phyloP scores from a whole-genome alignment of 2,797 vertebrate species.

The Lepilemur septentrionalis region DNA sequence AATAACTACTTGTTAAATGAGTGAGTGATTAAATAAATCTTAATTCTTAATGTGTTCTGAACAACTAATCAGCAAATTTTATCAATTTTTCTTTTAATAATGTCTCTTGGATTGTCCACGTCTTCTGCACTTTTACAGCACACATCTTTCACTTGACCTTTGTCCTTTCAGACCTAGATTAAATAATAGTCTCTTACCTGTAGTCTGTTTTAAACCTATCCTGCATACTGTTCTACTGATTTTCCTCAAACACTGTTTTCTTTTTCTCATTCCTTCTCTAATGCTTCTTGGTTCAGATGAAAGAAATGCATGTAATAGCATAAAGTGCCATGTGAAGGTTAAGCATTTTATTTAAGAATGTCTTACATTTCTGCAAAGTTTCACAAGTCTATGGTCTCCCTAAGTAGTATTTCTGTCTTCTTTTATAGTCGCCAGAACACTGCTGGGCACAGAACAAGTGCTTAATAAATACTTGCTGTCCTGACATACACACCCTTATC shows the following conservation, averaged over 20 bases:
- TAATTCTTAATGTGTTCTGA: background rate
- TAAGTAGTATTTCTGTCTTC: background rate
- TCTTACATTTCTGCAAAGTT: background rate
- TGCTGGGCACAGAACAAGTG: background rate
- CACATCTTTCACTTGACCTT: background rate
- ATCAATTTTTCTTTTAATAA: background rate
- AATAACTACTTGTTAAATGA: background rate
- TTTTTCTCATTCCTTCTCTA: background rate
- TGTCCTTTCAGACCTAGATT: background rate
- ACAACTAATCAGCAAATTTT: background rate
- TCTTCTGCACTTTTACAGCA: background rate
- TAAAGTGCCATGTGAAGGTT: background rate
- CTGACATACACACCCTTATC: background rate
- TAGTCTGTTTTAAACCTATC: background rate
- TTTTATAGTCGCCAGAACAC: background rate
- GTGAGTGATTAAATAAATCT: background rate
- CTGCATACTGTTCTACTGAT: background rate
- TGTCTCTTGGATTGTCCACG: background rate
- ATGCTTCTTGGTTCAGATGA: background rate
- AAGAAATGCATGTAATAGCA: background rate
- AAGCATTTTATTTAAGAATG: background rate
- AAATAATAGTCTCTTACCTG: background rate
- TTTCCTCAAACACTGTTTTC: background rate
- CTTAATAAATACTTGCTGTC: background rate
- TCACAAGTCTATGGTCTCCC: background rate